phyloP scores from a whole-genome alignment of 2,888 invertebrate genomes.

The Papilio gigon region DNA sequence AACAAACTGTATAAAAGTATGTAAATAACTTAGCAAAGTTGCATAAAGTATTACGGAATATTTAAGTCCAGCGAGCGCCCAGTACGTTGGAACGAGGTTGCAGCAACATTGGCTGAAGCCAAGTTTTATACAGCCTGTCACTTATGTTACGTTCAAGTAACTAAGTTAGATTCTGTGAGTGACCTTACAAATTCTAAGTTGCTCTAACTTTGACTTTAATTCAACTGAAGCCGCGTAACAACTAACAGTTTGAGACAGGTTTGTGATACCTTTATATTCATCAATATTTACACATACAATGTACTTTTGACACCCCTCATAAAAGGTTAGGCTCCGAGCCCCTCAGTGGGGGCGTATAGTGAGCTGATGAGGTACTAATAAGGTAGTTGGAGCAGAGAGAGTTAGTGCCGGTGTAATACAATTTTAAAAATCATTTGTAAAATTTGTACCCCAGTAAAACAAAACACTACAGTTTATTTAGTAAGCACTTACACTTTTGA shows the following conservation, averaged over 20 bases:
- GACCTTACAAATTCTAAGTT: not conserved
- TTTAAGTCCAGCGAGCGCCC: conserved; percentile 7
- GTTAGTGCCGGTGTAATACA: too few relatives aligned
- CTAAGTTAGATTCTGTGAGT: not conserved
- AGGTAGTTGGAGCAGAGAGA: too few relatives aligned
- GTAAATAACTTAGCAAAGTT: conserved; percentile 4
- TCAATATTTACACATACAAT: too few relatives aligned
- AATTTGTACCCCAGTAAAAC: too few relatives aligned
- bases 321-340: too few relatives aligned
- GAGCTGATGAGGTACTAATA: too few relatives aligned
- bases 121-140: conserved; percentile 23
- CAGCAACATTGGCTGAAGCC: not conserved
- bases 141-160: conserved; percentile 13
- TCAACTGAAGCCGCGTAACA: not conserved
- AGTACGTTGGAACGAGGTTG: not conserved
- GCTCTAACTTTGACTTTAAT: not conserved
- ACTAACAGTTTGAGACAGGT: not conserved
- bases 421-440: too few relatives aligned
- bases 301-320: too few relatives aligned
- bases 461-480: too few relatives aligned
- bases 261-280: too few relatives aligned
- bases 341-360: too few relatives aligned
- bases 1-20: not conserved
- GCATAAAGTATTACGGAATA: not conserved
- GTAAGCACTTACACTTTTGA: too few relatives aligned